Percentiles rank a stretch among this genome's conserved stretches.
Conservation (phyloP, 2,113 vertebrate genomes). For the Calyptommatus sinebrachiatus region DNA sequence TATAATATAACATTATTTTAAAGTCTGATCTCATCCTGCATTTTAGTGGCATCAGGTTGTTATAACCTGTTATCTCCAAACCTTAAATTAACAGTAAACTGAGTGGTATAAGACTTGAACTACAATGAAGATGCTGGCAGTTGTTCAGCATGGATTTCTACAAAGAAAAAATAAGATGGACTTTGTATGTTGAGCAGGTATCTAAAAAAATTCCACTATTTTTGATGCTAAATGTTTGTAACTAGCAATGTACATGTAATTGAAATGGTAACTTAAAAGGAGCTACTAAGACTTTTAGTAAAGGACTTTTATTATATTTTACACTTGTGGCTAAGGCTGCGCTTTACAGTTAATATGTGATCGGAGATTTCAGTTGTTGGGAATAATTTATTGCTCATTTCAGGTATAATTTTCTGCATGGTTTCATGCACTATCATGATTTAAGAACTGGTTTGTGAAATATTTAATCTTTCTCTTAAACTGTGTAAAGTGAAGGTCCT, state of each 20-base stretch:
- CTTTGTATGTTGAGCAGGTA: conserved; percentile 13
- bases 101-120: conserved; percentile 23
- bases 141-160: conserved; percentile 24
- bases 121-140: conserved; percentile 6
- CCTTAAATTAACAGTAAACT: conserved; percentile 31
- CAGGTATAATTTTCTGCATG: background rate
- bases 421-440: too few relatives aligned
- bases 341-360: background rate
- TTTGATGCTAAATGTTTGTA: background rate
- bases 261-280: background rate
- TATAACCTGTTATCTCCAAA: conserved; percentile 26
- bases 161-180: conserved; percentile 25
- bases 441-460: too few relatives aligned
- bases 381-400: background rate
- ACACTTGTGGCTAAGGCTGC: background rate
- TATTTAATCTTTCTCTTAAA: background rate
- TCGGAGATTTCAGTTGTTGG: background rate
- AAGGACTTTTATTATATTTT: background rate
- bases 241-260: background rate
- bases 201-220: background rate
- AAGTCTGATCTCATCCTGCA: conserved; percentile 30
- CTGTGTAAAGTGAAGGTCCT: background rate
- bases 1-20: background rate
- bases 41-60: conserved; percentile 10
- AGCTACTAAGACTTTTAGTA: background rate